A percentile compares a stretch with the other conserved stretches of the same genome.
These are phyloP conservation scores for Sebastes hubbsi DNA, from an alignment of 2,797 vertebrate genomes.

Conservation along the genomic window DNA sequence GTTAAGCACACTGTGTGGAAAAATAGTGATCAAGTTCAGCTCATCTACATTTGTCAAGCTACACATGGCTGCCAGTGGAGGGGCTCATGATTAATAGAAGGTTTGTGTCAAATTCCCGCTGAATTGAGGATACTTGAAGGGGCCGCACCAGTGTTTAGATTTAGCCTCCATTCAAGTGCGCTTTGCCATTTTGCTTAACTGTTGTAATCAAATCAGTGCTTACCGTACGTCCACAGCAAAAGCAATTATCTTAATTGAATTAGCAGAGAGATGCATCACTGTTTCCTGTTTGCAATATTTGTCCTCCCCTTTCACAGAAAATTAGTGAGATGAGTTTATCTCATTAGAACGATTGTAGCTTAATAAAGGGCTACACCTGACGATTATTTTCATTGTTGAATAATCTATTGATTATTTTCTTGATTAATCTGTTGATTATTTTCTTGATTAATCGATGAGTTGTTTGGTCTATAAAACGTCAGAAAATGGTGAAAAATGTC, in stretches of 20 bases:
- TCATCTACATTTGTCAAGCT: not conserved
- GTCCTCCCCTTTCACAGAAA: not conserved
- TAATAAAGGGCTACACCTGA: no score
- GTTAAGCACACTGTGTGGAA: not conserved
- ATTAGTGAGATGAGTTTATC: not conserved
- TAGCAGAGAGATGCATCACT: not conserved
- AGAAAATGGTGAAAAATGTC: no score
- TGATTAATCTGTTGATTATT: no score
- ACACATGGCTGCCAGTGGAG: not conserved
- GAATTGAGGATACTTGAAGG: not conserved
- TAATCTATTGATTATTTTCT: no score
- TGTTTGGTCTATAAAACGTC: no score
- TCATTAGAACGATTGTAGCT: not conserved
- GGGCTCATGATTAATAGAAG: not conserved
- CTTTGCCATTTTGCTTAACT: not conserved
- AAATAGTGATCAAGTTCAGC: not conserved
- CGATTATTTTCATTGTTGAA: no score
- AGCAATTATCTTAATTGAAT: conserved; percentile 8
- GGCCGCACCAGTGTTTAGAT: not conserved
- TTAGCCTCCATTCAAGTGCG: not conserved
- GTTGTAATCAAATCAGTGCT: not conserved
- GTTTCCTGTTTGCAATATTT: not conserved
- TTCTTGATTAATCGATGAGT: no score
- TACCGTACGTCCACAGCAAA: not conserved
- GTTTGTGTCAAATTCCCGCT: not conserved